Conservation (phyloP, 2,113 vertebrate genomes). For the Apistogramma diplotaenia region DNA sequence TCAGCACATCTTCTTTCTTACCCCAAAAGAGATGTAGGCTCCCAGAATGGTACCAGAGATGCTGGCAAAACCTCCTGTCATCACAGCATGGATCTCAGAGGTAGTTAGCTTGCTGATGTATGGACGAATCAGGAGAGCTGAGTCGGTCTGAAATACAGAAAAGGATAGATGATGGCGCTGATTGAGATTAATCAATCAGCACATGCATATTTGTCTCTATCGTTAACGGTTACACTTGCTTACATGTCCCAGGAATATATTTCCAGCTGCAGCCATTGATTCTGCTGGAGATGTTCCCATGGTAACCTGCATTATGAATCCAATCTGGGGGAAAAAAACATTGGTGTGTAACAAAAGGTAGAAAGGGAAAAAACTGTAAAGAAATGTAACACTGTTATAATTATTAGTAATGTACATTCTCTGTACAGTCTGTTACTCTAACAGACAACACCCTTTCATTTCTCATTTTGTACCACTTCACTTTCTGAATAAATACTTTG, state of each 20-base stretch:
- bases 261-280: constrained; percentile 85
- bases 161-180: background rate
- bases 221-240: background rate
- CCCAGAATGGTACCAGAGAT: constrained; percentile 85
- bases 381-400: background rate
- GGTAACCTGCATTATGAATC: constrained; percentile 83
- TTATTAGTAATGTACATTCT: background rate
- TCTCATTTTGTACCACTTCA: background rate
- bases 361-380: background rate
- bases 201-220: background rate
- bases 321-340: constrained; percentile 73
- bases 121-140: constrained; percentile 81
- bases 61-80: constrained; percentile 86
- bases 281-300: constrained; percentile 86
- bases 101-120: constrained; percentile 78
- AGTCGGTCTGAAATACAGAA: constrained; percentile 76
- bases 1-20: constrained; percentile 59
- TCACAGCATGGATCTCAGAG: constrained; percentile 87
- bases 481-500: background rate
- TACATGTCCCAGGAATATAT: constrained; percentile 88
- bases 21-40: constrained; percentile 86
- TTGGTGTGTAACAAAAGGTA: background rate
- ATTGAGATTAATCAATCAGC: background rate
- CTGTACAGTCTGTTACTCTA: background rate
- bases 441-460: background rate